Evolutionary conservation across 2,888 invertebrate genomes (phyloP), one percentile per base, ranked within the genome.

Genomic region (Drosophila affinis): DNA sequence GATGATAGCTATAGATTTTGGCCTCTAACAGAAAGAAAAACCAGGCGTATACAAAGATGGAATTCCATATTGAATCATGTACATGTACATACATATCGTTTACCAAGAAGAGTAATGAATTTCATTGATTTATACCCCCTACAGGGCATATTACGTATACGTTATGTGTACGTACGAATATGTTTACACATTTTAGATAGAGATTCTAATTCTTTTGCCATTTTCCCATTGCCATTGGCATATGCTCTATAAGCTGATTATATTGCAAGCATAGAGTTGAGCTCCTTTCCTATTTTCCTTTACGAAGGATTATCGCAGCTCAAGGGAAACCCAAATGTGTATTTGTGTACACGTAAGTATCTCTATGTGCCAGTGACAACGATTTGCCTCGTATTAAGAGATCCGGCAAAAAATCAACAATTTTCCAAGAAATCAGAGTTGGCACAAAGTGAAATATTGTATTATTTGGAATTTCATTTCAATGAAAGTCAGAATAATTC

Each of bases 221-320:
- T 58, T 57, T 39, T 39, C 7, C 39, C 7, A 1, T 52, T 52
- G 21, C 21, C 21, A 21, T 45, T 59, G 59, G 49, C 51, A 64
- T 32, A 51, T 58, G 56, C 5, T 5, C 24, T 24, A 24, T 87
- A 84, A 83, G 88, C 83, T 85, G 89, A 85, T 89, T 83, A 89
- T 51, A 45, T 46, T 67, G 51, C 60, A 34, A 68, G 56, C 55
- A 44, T 27, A 27, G 27, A 27, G 27, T 27, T 27, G 70, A 29
- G 69, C 32, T 14, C 21, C 32, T 45, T 49, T 49, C 27, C 59
- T 39, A 39, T 71, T 65, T 70, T 68, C 55, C 48, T 68, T 65
- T 55, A 55, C 55, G 32, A n/a, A 24, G 57, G 81, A 83, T 83
- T 80, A 82, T 39, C 45, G 53, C 29, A 21, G 72, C 65, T 18